Evolutionary conservation across 2,113 vertebrate species (phyloP).

Genomic region (Sisor rabdophorus): DNA sequence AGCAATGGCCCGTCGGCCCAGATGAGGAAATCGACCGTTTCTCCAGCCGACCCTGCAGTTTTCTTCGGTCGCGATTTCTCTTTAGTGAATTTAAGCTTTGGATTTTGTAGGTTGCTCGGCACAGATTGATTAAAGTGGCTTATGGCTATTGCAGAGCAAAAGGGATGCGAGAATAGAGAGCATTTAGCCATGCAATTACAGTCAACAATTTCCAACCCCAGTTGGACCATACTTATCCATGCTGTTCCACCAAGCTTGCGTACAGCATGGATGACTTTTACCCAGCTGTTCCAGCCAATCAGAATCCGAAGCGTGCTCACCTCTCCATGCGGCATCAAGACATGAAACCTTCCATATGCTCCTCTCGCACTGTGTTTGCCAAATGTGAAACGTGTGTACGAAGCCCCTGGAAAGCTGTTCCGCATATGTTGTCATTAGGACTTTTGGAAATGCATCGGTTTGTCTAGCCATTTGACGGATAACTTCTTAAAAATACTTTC

Average conservation of each 20-base stretch:
- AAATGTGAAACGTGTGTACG: constrained; percentile 16
- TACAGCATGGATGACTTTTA: constrained; percentile 35
- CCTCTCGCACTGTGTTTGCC: constrained; percentile 6
- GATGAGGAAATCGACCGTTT: constrained; percentile 27
- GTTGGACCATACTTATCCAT: constrained; percentile 15
- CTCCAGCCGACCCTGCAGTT: neutral
- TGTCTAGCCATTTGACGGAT: neutral
- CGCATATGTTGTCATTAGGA: constrained; percentile 29
- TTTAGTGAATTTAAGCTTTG: constrained; percentile 45
- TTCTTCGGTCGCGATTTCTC: constrained; percentile 18
- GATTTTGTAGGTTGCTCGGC: constrained; percentile 48
- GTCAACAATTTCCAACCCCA: constrained; percentile 34
- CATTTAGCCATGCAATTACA: constrained; percentile 52
- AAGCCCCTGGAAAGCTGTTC: constrained; percentile 32
- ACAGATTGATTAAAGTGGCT: constrained; percentile 53
- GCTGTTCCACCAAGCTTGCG: constrained; percentile 18
- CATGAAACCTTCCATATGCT: constrained; percentile 44
- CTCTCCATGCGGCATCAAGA: constrained; percentile 47
- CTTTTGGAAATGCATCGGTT: neutral
- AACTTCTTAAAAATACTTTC: neutral
- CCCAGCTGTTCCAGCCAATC: constrained; percentile 44
- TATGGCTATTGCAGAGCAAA: constrained; percentile 39
- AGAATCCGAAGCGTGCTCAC: constrained; percentile 41
- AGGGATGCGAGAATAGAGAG: constrained; percentile 35
- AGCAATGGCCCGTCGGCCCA: constrained; percentile 39